These are phyloP conservation scores for Xylota sylvarum DNA, from an alignment of 2,888 invertebrate species.

Conservation along the genomic window DNA sequence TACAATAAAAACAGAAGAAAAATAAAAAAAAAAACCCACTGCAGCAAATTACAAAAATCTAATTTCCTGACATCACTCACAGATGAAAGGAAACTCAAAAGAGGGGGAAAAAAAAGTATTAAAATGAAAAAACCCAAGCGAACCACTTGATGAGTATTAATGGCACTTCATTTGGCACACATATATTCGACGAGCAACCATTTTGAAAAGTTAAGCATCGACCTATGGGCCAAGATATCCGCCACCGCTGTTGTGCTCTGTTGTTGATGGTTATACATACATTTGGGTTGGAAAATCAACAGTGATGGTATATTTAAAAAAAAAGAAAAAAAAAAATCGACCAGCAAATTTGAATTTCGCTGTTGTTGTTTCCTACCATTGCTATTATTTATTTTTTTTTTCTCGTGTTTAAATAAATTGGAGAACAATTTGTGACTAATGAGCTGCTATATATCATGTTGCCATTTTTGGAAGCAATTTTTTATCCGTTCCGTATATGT, in stretches of 20 bases:
- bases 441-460: conserved; percentile 60
- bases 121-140: conserved; percentile 1
- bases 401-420: conserved; percentile 54
- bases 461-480: conserved; percentile 28
- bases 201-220: conserved; percentile 27
- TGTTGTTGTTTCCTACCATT: conserved; percentile 19
- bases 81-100: background rate
- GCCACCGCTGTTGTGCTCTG: conserved; percentile 9
- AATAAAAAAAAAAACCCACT: conserved; percentile 28
- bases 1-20: conserved; percentile 9
- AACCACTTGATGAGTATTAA: conserved; percentile 59
- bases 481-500: background rate
- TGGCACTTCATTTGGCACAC: conserved; percentile 50
- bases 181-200: conserved; percentile 18
- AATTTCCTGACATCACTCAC: conserved; percentile 38
- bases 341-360: conserved; percentile 11
- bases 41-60: conserved; percentile 26
- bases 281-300: conserved; percentile 18
- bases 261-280: conserved; percentile 12
- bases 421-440: conserved; percentile 68
- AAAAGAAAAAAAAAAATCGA: background rate
- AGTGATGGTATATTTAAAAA: conserved; percentile 16
- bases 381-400: conserved; percentile 6
- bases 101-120: background rate
- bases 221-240: conserved; percentile 18